A percentile compares a stretch with the other conserved stretches of the same genome.
Evolutionary conservation across 2,888 invertebrate species (phyloP).

Genomic region (Gandaritis pyraliata): DNA sequence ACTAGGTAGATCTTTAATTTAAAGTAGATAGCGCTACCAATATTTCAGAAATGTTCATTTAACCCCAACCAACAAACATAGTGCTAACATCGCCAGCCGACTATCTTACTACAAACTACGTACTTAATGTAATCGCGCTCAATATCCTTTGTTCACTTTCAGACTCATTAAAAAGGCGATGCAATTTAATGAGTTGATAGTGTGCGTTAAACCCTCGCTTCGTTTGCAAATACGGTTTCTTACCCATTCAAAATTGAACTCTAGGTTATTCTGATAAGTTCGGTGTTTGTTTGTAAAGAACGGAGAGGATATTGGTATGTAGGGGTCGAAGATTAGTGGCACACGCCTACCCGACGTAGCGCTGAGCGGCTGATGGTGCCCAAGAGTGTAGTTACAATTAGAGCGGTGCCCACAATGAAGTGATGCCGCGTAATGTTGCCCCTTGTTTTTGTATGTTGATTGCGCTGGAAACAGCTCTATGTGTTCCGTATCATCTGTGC

Average conservation of each 20-base stretch:
- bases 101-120: conserved; percentile 75
- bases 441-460: conserved; percentile 83
- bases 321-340: conserved; percentile 84
- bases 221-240: conserved; percentile 74
- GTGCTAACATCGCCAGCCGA: conserved; percentile 65
- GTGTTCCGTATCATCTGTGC: conserved; percentile 42
- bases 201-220: conserved; percentile 83
- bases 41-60: conserved; percentile 39
- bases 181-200: conserved; percentile 85
- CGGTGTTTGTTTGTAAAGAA: conserved; percentile 49
- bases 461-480: conserved; percentile 71
- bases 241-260: conserved; percentile 49
- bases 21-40: conserved; percentile 14
- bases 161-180: conserved; percentile 85
- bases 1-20: conserved; percentile 4
- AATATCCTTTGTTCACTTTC: conserved; percentile 85
- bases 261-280: conserved; percentile 51
- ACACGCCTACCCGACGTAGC: conserved; percentile 81
- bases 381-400: conserved; percentile 85
- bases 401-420: conserved; percentile 84
- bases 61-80: conserved; percentile 54
- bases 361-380: conserved; percentile 83
- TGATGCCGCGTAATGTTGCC: conserved; percentile 82
- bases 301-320: conserved; percentile 73
- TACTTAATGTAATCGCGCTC: conserved; percentile 83